Percentiles rank a stretch among this genome's conserved stretches.
Conservation (phyloP, 2,113 vertebrate species). For the Labeo catla region DNA sequence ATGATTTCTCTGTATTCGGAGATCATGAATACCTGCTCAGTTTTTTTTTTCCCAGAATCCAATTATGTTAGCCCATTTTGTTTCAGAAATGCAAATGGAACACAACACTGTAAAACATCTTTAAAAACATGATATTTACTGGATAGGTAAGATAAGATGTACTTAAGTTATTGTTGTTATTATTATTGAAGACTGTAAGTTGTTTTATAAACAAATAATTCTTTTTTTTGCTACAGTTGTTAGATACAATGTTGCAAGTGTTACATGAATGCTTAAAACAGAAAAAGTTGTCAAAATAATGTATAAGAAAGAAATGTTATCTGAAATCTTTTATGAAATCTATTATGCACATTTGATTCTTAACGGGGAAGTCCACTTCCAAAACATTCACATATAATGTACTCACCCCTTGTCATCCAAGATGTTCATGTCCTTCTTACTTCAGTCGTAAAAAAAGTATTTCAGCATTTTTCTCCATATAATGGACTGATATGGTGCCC, state of each 20-base stretch:
- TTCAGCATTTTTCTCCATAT: too few species aligned
- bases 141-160: background rate
- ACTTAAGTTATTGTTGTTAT: background rate
- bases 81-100: conserved; percentile 4
- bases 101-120: background rate
- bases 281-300: background rate
- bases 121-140: background rate
- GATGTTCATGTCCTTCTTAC: too few species aligned
- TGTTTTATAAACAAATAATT: background rate
- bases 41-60: background rate
- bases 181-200: background rate
- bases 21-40: background rate
- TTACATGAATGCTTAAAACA: background rate
- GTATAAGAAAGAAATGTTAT: background rate
- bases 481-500: too few species aligned
- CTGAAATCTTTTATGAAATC: background rate
- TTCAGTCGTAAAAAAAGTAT: too few species aligned
- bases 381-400: too few species aligned
- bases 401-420: too few species aligned
- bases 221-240: background rate
- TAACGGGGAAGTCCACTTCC: too few species aligned
- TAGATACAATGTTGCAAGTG: background rate
- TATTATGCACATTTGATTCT: background rate
- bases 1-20: conserved; percentile 7
- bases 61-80: background rate